Percentiles rank a stretch among this genome's conserved stretches.
phyloP scores from a whole-genome alignment of 2,888 invertebrate genomes.

The Pelosia muscerda region DNA sequence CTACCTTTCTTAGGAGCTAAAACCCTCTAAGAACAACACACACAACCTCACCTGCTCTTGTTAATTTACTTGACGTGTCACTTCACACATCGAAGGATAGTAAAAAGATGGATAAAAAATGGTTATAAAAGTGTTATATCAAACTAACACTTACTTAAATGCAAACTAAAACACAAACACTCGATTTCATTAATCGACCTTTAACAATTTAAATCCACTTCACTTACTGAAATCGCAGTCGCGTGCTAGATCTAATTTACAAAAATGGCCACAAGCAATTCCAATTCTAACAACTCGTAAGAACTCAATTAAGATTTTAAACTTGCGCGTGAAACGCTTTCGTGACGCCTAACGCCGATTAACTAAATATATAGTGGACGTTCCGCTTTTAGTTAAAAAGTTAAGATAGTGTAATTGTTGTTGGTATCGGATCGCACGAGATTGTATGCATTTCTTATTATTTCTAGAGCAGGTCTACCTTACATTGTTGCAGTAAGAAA shows the following conservation, averaged over 20 bases:
- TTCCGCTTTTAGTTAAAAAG: constrained; percentile 35
- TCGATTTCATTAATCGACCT: constrained; percentile 53
- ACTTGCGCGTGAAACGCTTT: constrained; percentile 39
- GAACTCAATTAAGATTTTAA: constrained; percentile 82
- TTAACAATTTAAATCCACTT: constrained; percentile 57
- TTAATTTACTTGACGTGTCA: too few species aligned
- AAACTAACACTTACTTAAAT: background rate
- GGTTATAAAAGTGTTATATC: background rate
- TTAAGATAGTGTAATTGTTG: constrained; percentile 22
- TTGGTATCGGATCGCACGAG: constrained; percentile 1
- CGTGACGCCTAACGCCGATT: constrained; percentile 52
- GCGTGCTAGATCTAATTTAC: constrained; percentile 83
- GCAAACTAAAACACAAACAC: constrained; percentile 30
- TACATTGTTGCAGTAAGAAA: background rate
- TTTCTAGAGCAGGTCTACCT: background rate
- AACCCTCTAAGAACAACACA: too few species aligned
- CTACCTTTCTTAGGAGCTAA: too few species aligned
- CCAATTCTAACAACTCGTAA: constrained; percentile 79
- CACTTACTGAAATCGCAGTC: constrained; percentile 59
- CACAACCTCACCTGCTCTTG: too few species aligned
- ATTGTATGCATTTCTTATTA: background rate
- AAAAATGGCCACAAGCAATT: constrained; percentile 71
- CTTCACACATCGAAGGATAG: too few species aligned
- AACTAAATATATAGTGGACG: constrained; percentile 48
- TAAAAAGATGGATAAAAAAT: too few species aligned